Percentiles rank a stretch among this genome's conserved stretches.
phyloP scores from a whole-genome alignment of 2,113 vertebrate genomes.

The Cheirogaleus medius region DNA sequence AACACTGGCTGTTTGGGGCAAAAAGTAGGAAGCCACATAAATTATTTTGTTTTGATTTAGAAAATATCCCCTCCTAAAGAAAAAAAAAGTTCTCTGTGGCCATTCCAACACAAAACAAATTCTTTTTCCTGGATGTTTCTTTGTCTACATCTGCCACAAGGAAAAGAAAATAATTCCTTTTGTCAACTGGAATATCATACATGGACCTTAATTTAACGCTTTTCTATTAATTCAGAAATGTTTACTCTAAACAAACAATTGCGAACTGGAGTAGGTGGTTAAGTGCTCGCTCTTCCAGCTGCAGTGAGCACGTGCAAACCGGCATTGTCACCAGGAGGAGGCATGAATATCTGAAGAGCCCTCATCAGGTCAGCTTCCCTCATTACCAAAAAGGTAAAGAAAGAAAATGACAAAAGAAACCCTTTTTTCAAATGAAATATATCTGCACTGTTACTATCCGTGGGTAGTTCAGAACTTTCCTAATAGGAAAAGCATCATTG shows the following conservation, averaged over 20 bases:
- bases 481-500: background rate
- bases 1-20: background rate
- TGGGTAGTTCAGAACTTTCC: background rate
- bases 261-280: background rate
- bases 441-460: background rate
- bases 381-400: background rate
- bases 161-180: constrained; percentile 36
- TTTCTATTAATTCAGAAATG: constrained; percentile 34
- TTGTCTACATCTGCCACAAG: background rate
- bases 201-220: background rate
- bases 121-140: constrained; percentile 4
- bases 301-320: background rate
- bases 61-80: background rate
- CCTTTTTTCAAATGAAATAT: background rate
- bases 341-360: background rate
- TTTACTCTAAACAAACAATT: constrained; percentile 7
- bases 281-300: background rate
- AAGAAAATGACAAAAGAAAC: background rate
- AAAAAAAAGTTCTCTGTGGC: background rate
- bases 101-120: constrained; percentile 6
- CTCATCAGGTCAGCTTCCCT: constrained; percentile 16
- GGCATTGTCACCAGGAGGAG: background rate
- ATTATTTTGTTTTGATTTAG: background rate
- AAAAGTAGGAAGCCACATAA: background rate
- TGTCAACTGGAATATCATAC: background rate